These are phyloP conservation scores for Antheraea assamensis DNA, from an alignment of 2,888 invertebrate species.

Conservation along the genomic window DNA sequence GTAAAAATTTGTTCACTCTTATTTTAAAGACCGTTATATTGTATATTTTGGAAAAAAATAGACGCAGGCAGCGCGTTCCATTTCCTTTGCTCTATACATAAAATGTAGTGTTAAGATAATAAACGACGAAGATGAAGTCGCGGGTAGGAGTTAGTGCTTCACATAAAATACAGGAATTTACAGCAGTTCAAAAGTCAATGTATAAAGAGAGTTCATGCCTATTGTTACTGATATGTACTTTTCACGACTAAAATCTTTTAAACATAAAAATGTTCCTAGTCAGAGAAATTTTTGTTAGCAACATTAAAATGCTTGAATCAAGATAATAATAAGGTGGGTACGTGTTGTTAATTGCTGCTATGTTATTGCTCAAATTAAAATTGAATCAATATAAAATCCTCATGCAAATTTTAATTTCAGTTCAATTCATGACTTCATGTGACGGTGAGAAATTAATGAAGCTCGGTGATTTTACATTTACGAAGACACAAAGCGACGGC, in stretches of 20 bases:
- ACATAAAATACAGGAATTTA: too few species aligned
- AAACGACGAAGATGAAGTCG: too few species aligned
- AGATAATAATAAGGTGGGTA: constrained; percentile 1
- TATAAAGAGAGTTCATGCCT: too few species aligned
- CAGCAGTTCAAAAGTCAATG: too few species aligned
- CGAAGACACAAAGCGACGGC: constrained; percentile 47
- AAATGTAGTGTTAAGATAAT: too few species aligned
- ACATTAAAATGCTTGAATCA: neutral
- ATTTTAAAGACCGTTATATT: too few species aligned
- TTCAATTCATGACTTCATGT: constrained; percentile 70
- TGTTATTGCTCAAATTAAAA: neutral
- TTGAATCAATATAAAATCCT: constrained; percentile 23
- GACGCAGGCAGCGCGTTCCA: too few species aligned
- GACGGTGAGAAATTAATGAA: constrained; percentile 70
- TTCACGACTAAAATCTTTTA: neutral
- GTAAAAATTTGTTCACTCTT: too few species aligned
- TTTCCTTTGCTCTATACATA: too few species aligned
- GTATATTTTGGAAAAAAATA: too few species aligned
- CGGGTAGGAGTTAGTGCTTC: too few species aligned
- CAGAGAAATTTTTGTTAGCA: neutral
- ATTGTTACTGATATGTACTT: too few species aligned
- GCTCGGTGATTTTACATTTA: constrained; percentile 73
- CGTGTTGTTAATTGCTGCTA: neutral
- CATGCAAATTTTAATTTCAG: constrained; percentile 54
- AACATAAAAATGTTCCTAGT: neutral